A percentile compares a stretch with the other conserved stretches of the same genome.
Conservation (phyloP, 1,140 invertebrate genomes). For the Lordiphosa clarofinis region DNA sequence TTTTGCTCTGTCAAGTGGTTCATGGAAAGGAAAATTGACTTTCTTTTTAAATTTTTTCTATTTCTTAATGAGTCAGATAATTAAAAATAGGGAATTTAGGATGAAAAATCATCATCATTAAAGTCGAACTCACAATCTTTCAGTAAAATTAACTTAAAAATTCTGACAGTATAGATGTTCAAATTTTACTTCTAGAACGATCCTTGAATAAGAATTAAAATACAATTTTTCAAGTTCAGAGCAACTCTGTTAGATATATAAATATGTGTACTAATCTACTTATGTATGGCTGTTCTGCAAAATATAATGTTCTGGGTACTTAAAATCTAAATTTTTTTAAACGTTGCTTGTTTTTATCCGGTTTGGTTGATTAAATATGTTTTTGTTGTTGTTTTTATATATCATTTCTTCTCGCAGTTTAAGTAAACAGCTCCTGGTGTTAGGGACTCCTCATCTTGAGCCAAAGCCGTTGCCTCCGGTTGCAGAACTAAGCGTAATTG, state of each 20-base stretch:
- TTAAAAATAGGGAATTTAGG: too few species aligned
- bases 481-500: slow-evolving; percentile 45
- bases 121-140: too few species aligned
- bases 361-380: slow-evolving; percentile 64
- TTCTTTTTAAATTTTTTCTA: too few species aligned
- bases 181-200: too few species aligned
- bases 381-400: slow-evolving; percentile 31
- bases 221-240: too few species aligned
- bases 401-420: slow-evolving; percentile 54
- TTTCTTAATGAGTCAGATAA: too few species aligned
- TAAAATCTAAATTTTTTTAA: slow-evolving; percentile 40
- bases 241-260: slow-evolving; percentile 18
- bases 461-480: slow-evolving; percentile 41
- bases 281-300: slow-evolving; percentile 10
- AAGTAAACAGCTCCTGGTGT: slow-evolving; percentile 15
- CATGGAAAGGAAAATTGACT: too few species aligned
- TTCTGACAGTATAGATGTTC: too few species aligned
- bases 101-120: too few species aligned
- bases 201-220: too few species aligned
- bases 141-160: too few species aligned
- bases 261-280: slow-evolving; percentile 11
- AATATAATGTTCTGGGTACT: slow-evolving; percentile 34
- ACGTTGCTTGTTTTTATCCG: slow-evolving; percentile 23
- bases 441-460: slow-evolving; percentile 33
- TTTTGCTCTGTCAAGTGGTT: too few species aligned